Base-by-base conservation (phyloP, 2,888 invertebrate genomes). In the Chamaedrilus cognettii region DNA sequence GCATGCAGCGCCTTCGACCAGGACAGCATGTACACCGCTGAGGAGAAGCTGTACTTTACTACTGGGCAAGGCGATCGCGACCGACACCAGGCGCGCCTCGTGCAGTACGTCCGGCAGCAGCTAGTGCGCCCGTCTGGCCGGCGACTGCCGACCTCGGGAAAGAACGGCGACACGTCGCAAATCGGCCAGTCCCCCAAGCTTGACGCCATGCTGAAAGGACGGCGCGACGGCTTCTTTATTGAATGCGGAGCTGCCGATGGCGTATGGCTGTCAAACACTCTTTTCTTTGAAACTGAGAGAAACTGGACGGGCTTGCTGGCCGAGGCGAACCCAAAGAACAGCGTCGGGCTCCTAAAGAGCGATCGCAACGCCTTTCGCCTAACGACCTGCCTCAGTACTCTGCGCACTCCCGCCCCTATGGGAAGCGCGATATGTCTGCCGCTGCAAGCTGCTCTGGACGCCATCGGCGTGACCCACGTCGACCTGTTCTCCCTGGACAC, bases 161-260 rank as follows among this genome's bases (percentile, higher is more conserved):
- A n/a, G n/a, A 50, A 49, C 23, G 34, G 23, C 3, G 51, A 67
- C 35, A 60, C 26, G 60, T 65, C 65, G 4, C 59, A 65, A 56
- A 50, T 26, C 19, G 56, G 52, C 32, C 65, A 66, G 51, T 66
- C 65, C 23, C 23, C 30, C 32, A n/a, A 60, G 50, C 65, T 68
- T 3, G 68, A 68, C 33, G 33, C 28, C 19, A 32, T 66, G 52
- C 42, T 68, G 34, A 66, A 66, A 28, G 15, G 31, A 26, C 28
- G 50, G n/a, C 51, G 7, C 15, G 50, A 66, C 57, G 68, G 68
- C 19, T 65, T 66, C 50, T 68, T 66, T 50, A 26, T 68, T 23
- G 68, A 68, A 33, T 60, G 60, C 31, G 68, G 68, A n/a, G 68
- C 68, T n/a, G 65, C 34, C 26, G 61, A 68, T 31, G 68, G 68